Evolutionary conservation across 2,797 vertebrate genomes (phyloP).

Genomic region (Macropodus opercularis): DNA sequence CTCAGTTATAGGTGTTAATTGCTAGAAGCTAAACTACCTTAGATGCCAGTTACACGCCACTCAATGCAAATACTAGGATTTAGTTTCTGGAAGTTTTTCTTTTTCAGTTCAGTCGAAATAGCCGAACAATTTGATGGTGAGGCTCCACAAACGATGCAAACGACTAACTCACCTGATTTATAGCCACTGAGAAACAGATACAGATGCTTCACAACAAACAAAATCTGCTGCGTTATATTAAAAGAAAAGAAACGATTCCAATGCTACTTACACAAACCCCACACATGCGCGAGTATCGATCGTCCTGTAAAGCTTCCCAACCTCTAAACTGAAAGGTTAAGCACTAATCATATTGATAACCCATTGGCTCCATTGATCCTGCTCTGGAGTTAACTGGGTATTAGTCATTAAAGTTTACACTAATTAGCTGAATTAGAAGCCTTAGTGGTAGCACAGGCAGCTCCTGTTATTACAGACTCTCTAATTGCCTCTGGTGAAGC

Average conservation of each 20-base stretch:
- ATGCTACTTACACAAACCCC: not conserved
- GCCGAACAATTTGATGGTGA: no score
- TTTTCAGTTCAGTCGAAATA: no score
- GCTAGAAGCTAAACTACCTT: no score
- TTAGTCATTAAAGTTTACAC: conserved; percentile 57
- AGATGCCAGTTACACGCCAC: no score
- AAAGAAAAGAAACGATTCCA: not conserved
- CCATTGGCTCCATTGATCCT: conserved; percentile 56
- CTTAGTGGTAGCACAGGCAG: conserved; percentile 23
- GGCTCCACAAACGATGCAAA: no score
- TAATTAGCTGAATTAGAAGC: conserved; percentile 58
- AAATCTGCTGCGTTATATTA: not conserved
- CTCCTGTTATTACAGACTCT: conserved; percentile 44
- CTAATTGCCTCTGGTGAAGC: conserved; percentile 60
- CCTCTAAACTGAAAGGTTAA: conserved; percentile 55
- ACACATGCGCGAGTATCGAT: conserved; percentile 24
- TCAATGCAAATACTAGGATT: no score
- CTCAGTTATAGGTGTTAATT: no score
- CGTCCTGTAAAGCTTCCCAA: conserved; percentile 3
- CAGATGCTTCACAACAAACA: not conserved
- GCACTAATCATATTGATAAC: conserved; percentile 56
- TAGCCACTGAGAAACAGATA: no score
- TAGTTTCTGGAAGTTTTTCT: no score
- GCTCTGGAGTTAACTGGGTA: conserved; percentile 62
- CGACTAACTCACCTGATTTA: no score